These are phyloP conservation scores for Caradrina kadenii DNA, from an alignment of 2,888 invertebrate genomes.

Conservation along the genomic window DNA sequence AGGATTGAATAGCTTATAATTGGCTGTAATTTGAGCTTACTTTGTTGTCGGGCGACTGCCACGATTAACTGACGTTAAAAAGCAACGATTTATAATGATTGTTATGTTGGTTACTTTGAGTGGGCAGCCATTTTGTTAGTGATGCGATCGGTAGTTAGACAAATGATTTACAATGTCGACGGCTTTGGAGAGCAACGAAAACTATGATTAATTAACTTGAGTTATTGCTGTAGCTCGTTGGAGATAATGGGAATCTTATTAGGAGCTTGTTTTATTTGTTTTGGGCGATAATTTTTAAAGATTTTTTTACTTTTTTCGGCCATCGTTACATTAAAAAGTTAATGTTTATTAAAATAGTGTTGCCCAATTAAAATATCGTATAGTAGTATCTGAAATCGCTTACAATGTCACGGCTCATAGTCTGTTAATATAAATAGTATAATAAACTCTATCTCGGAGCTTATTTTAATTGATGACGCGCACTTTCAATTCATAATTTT, in stretches of 20 bases:
- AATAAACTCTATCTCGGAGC: conserved; percentile 57
- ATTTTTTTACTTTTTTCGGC: conserved; percentile 29
- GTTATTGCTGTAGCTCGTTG: conserved; percentile 66
- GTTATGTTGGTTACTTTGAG: conserved; percentile 77
- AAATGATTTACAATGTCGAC: conserved; percentile 83
- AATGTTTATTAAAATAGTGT: conserved; percentile 41
- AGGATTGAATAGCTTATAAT: conserved; percentile 89
- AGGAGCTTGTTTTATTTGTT: conserved; percentile 54
- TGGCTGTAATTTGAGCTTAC: conserved; percentile 89
- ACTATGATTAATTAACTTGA: conserved; percentile 83
- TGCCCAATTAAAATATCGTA: conserved; percentile 25
- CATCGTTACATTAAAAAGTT: conserved; percentile 14
- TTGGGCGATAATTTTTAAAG: conserved; percentile 36
- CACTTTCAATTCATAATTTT: conserved; percentile 67
- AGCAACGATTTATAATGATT: conserved; percentile 82
- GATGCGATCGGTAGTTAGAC: conserved; percentile 80
- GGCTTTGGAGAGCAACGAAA: conserved; percentile 66
- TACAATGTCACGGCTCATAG: conserved; percentile 59
- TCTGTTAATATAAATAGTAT: conserved; percentile 58
- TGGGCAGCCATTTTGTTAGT: conserved; percentile 81
- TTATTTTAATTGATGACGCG: conserved; percentile 77
- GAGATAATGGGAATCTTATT: conserved; percentile 64
- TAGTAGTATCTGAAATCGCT: conserved; percentile 40
- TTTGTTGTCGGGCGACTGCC: conserved; percentile 84
- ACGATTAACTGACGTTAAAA: conserved; percentile 83